A percentile compares a stretch with the other conserved stretches of the same genome.
phyloP scores from a whole-genome alignment of 2,113 vertebrate genomes.

The Elephas maximus region DNA sequence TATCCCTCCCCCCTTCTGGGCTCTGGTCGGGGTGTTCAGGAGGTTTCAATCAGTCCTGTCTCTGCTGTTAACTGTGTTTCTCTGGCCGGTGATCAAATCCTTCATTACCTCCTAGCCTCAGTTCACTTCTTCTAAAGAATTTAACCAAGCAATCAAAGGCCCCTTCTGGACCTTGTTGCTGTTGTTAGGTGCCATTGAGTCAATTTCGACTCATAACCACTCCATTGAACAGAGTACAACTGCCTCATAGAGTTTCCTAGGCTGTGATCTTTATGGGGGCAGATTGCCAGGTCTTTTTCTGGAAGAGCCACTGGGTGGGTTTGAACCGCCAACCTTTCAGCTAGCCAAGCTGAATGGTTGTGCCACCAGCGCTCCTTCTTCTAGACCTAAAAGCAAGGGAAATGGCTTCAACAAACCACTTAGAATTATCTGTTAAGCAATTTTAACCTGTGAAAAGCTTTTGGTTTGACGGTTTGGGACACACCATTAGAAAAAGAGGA shows the following conservation, averaged over 20 bases:
- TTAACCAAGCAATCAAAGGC: neutral
- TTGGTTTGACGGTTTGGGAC: neutral
- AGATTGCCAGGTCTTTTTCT: neutral
- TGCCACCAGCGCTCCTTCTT: neutral
- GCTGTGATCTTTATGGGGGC: neutral
- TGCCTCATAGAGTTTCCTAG: neutral
- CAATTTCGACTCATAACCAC: neutral
- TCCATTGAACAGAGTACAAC: neutral
- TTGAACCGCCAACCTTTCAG: neutral
- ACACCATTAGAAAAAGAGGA: constrained; percentile 11
- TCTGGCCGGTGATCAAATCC: too few relatives aligned
- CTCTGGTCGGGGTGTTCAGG: neutral
- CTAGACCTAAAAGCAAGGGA: neutral
- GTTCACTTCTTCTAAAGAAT: neutral
- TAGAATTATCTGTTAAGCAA: neutral
- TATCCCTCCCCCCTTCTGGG: neutral
- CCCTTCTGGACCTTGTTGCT: neutral
- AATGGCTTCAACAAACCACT: neutral
- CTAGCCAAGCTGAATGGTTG: neutral
- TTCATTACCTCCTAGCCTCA: neutral
- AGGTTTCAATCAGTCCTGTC: neutral
- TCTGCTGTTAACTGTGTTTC: neutral
- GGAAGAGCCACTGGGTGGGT: neutral
- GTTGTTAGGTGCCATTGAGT: neutral
- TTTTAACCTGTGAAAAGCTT: neutral